These are phyloP conservation scores for Danaus melanippus DNA, from an alignment of 1,140 invertebrate genomes.

Conservation along the genomic window DNA sequence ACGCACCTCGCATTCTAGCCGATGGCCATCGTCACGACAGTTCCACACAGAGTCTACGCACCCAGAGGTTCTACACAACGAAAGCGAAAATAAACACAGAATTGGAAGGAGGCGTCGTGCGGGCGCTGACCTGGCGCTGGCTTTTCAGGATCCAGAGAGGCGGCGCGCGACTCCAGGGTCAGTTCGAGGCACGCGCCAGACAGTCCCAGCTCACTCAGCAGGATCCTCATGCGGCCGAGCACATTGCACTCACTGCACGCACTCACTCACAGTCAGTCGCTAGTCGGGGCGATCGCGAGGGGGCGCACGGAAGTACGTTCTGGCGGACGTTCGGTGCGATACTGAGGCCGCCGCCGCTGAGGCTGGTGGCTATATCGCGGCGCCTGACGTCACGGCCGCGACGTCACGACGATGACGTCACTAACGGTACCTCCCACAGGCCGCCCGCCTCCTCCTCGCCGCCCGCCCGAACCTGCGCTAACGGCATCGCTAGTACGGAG, in stretches of 20 bases:
- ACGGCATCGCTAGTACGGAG: conserved; percentile 67
- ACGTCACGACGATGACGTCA: conserved; percentile 68
- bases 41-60: conserved; percentile 66
- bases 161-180: conserved; percentile 66
- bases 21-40: conserved; percentile 69
- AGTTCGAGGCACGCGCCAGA: conserved; percentile 67
- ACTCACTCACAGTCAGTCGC: conserved; percentile 63
- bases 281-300: conserved; percentile 43
- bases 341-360: conserved; percentile 70
- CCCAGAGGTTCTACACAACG: conserved; percentile 68
- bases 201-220: conserved; percentile 71
- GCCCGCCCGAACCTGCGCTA: conserved; percentile 68
- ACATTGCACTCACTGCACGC: conserved; percentile 70
- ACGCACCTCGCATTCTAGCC: conserved; percentile 71
- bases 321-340: conserved; percentile 63
- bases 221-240: conserved; percentile 72
- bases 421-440: conserved; percentile 70
- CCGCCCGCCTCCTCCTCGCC: conserved; percentile 59
- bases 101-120: conserved; percentile 55
- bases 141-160: conserved; percentile 67
- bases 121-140: conserved; percentile 70
- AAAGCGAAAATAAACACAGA: conserved; percentile 71
- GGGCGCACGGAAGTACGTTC: conserved; percentile 57
- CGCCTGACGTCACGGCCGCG: conserved; percentile 64
- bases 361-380: conserved; percentile 69